Conservation (phyloP, 2,888 invertebrate genomes). For the Leucophenga maculata region DNA sequence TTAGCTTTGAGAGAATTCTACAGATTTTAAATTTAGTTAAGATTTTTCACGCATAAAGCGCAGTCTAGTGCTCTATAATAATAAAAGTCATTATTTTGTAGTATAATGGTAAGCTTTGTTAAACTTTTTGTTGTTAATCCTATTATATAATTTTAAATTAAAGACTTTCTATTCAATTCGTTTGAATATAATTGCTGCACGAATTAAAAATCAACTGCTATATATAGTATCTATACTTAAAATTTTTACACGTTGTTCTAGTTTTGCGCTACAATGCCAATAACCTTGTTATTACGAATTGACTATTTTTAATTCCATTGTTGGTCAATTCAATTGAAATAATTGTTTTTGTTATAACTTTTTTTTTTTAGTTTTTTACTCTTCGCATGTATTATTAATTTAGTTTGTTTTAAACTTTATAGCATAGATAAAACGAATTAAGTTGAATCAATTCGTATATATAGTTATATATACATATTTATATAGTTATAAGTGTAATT, state of each 20-base stretch:
- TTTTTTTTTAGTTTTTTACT: no score
- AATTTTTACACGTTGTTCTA: no score
- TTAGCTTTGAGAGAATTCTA: background rate
- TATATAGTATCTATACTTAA: no score
- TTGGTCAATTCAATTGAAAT: background rate
- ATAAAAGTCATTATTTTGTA: background rate
- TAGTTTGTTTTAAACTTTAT: no score
- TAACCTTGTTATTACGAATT: background rate
- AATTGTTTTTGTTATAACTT: no score
- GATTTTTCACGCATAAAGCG: background rate
- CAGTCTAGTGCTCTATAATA: background rate
- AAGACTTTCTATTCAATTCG: no score
- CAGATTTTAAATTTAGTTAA: background rate
- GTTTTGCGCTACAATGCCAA: background rate
- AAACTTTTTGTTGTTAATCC: background rate
- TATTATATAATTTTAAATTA: background rate
- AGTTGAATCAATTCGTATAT: no score
- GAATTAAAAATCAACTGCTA: no score
- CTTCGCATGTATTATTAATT: no score
- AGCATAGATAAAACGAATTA: no score
- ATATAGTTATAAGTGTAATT: no score
- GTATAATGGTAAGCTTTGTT: background rate
- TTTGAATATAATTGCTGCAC: background rate
- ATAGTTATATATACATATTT: no score
- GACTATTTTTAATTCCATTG: background rate